phyloP scores from a whole-genome alignment of 2,888 invertebrate species.

The Galerucella calmariensis region DNA sequence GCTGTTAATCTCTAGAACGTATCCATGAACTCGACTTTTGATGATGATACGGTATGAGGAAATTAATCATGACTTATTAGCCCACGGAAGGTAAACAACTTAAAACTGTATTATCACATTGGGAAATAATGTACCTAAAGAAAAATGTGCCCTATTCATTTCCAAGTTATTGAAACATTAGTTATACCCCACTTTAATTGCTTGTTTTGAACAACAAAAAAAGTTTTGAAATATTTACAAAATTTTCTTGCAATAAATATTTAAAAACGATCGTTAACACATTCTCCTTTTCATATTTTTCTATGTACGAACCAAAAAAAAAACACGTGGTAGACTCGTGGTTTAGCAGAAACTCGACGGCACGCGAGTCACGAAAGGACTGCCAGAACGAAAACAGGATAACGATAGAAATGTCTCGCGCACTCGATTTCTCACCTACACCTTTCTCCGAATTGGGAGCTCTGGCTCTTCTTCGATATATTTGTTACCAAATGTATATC shows the following conservation, averaged over 20 bases:
- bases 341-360: constrained; percentile 38
- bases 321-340: constrained; percentile 38
- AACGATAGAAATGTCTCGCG: constrained; percentile 37
- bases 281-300: constrained; percentile 26
- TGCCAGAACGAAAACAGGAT: constrained; percentile 38
- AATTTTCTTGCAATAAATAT: neutral
- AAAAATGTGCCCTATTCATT: too few relatives aligned
- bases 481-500: constrained; percentile 10
- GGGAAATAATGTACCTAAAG: too few relatives aligned
- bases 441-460: constrained; percentile 25
- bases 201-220: neutral
- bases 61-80: too few relatives aligned
- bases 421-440: constrained; percentile 32
- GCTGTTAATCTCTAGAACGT: too few relatives aligned
- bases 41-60: too few relatives aligned
- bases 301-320: neutral
- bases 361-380: constrained; percentile 46
- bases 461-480: constrained; percentile 21
- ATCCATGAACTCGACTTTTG: too few relatives aligned
- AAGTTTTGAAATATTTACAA: constrained; percentile 12
- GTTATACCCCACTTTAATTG: too few relatives aligned
- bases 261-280: constrained; percentile 16
- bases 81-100: too few relatives aligned
- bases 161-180: too few relatives aligned
- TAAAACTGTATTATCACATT: too few relatives aligned